phyloP scores from a whole-genome alignment of 2,113 vertebrate species.

The Copsychus sechellarum region DNA sequence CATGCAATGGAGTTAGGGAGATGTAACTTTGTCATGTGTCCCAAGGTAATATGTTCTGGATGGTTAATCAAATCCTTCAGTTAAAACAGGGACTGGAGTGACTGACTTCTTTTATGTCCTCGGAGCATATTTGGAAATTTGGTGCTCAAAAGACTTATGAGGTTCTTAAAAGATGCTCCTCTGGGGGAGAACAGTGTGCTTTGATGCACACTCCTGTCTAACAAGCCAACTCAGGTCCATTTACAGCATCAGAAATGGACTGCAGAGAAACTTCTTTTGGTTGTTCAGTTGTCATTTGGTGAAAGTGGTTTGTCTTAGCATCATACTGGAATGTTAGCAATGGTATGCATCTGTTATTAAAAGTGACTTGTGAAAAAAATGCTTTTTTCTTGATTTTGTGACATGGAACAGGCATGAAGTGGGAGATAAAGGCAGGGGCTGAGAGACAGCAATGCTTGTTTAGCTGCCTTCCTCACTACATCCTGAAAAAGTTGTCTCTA shows the following conservation, averaged over 20 bases:
- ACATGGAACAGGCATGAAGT: not conserved
- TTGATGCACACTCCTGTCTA: not conserved
- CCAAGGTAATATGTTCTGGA: not conserved
- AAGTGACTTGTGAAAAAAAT: not conserved
- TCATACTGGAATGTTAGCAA: no score
- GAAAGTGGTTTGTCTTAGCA: not conserved
- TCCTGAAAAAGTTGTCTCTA: not conserved
- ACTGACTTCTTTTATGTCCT: not conserved
- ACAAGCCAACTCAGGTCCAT: rapidly evolving
- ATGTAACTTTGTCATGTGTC: not conserved
- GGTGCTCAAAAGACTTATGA: not conserved
- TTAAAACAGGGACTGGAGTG: not conserved
- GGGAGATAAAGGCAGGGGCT: not conserved
- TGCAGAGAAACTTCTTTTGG: not conserved
- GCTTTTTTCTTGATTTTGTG: not conserved
- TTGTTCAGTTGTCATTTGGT: not conserved
- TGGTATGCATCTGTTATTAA: not conserved
- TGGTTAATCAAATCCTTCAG: slow-evolving; percentile 26
- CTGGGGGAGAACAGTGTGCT: not conserved
- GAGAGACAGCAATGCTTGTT: not conserved
- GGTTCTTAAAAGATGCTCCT: not conserved
- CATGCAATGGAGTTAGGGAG: not conserved
- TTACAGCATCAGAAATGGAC: not conserved
- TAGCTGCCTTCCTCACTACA: not conserved
- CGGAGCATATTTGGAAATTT: not conserved